These are phyloP conservation scores for Lithophane leautieri DNA, from an alignment of 2,888 invertebrate genomes.

Conservation along the genomic window DNA sequence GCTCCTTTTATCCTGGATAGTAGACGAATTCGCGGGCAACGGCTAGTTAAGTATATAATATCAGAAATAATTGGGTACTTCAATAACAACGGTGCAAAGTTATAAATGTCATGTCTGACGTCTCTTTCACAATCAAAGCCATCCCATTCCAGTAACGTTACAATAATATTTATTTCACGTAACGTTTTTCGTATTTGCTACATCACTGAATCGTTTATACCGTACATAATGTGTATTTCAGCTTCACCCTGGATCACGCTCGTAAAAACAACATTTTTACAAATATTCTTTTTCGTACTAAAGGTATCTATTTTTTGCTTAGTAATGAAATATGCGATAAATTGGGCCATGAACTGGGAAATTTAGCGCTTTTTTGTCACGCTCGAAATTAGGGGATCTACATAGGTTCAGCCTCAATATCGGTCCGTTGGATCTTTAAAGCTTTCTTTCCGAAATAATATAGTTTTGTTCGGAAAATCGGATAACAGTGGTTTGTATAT, in stretches of 20 bases:
- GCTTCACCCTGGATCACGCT: constrained; percentile 54
- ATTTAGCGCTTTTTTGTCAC: constrained; percentile 64
- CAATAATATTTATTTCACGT: constrained; percentile 38
- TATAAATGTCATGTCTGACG: background rate
- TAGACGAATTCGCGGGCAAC: too few relatives aligned
- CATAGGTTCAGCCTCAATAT: constrained; percentile 43
- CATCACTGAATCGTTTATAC: constrained; percentile 50
- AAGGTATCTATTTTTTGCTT: constrained; percentile 62
- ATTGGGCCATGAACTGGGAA: constrained; percentile 66
- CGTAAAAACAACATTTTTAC: constrained; percentile 68
- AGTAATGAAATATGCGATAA: constrained; percentile 72
- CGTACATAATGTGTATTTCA: constrained; percentile 52
- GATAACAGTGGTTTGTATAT: constrained; percentile 45
- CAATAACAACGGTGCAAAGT: background rate
- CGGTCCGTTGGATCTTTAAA: constrained; percentile 21
- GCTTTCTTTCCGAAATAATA: constrained; percentile 29
- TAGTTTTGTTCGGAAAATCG: constrained; percentile 42
- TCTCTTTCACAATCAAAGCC: constrained; percentile 10
- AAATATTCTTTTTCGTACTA: constrained; percentile 58
- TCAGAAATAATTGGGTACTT: background rate
- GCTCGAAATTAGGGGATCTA: constrained; percentile 56
- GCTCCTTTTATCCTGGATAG: too few relatives aligned
- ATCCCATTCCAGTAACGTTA: background rate
- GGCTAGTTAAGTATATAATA: background rate
- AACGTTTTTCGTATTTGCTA: constrained; percentile 44